Evolutionary conservation across 2,113 vertebrate species (phyloP).

Genomic region (Tyto alba): DNA sequence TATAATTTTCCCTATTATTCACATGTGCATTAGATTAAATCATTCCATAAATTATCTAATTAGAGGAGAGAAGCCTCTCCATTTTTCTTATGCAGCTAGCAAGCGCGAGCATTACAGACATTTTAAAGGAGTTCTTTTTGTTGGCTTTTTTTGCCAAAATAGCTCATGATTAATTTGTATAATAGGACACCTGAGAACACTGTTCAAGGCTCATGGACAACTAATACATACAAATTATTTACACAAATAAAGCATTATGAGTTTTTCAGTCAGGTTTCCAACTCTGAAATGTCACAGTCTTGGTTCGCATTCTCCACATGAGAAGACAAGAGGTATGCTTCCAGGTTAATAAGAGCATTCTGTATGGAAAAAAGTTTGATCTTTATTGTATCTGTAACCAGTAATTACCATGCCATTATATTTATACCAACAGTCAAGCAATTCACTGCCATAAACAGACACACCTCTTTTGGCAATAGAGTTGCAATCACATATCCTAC

Average conservation of each 20-base stretch:
- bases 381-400: conserved; percentile 16
- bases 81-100: neutral
- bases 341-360: neutral
- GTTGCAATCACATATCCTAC: neutral
- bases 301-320: neutral
- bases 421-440: conserved; percentile 14
- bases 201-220: neutral
- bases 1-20: neutral
- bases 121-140: neutral
- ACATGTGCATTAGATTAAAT: neutral
- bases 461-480: conserved; percentile 8
- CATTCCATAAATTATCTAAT: neutral
- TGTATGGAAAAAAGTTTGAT: neutral
- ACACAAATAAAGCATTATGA: neutral
- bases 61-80: neutral
- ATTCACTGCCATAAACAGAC: conserved; percentile 16
- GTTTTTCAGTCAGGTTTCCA: neutral
- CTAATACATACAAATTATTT: neutral
- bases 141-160: neutral
- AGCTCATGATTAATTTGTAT: neutral
- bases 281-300: neutral
- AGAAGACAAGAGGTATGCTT: neutral
- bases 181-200: neutral
- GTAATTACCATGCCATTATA: conserved; percentile 29
- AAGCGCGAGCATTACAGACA: neutral